Conservation (phyloP, 2,113 vertebrate genomes). For the Myotis lucifugus region DNA sequence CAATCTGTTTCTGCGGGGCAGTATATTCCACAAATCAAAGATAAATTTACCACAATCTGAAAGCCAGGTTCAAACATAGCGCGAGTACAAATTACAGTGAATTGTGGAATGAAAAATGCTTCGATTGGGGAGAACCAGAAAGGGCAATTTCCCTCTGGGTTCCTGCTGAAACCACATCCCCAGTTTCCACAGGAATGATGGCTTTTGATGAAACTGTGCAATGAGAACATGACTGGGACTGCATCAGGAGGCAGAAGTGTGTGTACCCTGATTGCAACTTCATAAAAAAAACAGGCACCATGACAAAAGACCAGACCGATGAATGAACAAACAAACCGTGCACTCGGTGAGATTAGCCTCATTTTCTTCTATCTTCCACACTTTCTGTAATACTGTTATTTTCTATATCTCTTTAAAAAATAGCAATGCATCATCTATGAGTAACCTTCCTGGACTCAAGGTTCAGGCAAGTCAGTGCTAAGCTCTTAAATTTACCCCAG, state of each 20-base stretch:
- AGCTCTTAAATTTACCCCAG: not conserved
- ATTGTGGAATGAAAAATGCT: slow-evolving; percentile 34
- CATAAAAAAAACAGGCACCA: not conserved
- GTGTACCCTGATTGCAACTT: not conserved
- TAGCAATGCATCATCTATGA: not conserved
- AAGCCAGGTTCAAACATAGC: not conserved
- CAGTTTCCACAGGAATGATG: not conserved
- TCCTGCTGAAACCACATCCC: slow-evolving; percentile 39
- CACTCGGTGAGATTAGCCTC: not conserved
- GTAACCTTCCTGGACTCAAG: not conserved
- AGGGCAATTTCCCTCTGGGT: not conserved
- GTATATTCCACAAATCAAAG: not conserved
- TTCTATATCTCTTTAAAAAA: not conserved
- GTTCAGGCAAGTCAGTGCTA: not conserved
- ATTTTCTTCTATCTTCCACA: not conserved
- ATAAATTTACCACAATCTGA: slow-evolving; percentile 32
- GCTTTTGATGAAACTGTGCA: not conserved
- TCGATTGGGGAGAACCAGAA: not conserved
- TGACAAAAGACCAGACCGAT: not conserved
- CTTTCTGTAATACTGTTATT: not conserved
- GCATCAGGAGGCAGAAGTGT: not conserved
- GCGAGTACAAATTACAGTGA: slow-evolving; percentile 13
- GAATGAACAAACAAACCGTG: not conserved
- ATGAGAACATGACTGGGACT: not conserved
- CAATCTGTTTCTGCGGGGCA: not conserved